phyloP scores from a whole-genome alignment of 2,797 vertebrate species.

The Acanthurus leucopareius region DNA sequence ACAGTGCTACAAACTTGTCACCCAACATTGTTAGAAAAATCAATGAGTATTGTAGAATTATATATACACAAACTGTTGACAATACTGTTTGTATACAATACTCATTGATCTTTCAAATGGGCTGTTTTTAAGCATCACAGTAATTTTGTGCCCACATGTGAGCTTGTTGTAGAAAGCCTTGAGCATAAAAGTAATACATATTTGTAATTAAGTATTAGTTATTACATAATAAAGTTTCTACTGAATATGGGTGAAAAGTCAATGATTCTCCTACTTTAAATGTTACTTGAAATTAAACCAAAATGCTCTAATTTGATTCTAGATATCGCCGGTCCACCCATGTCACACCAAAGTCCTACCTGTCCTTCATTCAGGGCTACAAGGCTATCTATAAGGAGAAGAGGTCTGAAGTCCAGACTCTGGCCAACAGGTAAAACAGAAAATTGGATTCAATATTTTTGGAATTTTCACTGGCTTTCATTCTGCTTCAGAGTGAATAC shows the following conservation, averaged over 20 bases:
- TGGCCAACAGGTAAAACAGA: slow-evolving; percentile 89
- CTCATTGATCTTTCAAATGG: too few relatives aligned
- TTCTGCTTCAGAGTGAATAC: not conserved
- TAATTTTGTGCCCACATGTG: not conserved
- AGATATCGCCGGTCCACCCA: slow-evolving; percentile 94
- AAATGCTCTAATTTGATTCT: slow-evolving; percentile 23
- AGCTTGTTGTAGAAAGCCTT: not conserved
- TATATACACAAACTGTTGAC: not conserved
- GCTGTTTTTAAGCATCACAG: not conserved
- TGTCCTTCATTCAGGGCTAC: slow-evolving; percentile 96
- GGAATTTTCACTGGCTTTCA: not conserved
- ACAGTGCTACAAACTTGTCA: slow-evolving; percentile 36
- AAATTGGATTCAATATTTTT: too few relatives aligned
- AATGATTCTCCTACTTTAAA: not conserved
- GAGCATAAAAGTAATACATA: not conserved
- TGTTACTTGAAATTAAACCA: not conserved
- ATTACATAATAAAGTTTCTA: not conserved
- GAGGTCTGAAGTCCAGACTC: slow-evolving; percentile 88
- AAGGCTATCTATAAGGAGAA: slow-evolving; percentile 94
- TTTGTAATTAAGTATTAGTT: not conserved
- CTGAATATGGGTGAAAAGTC: not conserved
- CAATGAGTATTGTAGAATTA: too few relatives aligned
- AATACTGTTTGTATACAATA: not conserved
- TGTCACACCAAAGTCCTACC: slow-evolving; percentile 96
- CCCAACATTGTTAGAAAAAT: not conserved